These are phyloP conservation scores for Sebastes nivosus DNA, from an alignment of 2,797 vertebrate genomes.

Conservation along the genomic window DNA sequence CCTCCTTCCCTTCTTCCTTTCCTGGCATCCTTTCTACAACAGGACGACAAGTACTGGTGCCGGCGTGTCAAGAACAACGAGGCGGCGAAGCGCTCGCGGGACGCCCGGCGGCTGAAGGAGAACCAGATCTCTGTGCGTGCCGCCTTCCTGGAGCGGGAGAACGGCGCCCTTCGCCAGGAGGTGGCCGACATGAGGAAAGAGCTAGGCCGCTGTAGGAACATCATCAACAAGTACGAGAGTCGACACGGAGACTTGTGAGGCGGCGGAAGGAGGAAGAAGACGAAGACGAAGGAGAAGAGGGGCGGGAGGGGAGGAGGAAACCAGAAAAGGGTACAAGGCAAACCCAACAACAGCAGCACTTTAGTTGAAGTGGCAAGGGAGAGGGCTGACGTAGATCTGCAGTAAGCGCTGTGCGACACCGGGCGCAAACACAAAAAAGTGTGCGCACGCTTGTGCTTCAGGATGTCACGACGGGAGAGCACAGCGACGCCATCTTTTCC, in stretches of 20 bases:
- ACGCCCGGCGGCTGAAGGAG: slow-evolving; percentile 93
- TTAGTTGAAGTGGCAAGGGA: slow-evolving; percentile 64
- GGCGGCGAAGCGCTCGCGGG: slow-evolving; percentile 91
- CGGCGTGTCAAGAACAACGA: slow-evolving; percentile 92
- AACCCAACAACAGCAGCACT: slow-evolving; percentile 74
- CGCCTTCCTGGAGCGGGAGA: slow-evolving; percentile 94
- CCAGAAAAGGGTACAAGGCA: slow-evolving; percentile 60
- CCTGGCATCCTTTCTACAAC: neutral
- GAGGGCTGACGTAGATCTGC: slow-evolving; percentile 61
- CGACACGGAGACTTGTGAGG: slow-evolving; percentile 89
- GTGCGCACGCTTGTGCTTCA: slow-evolving; percentile 3
- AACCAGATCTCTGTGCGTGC: slow-evolving; percentile 95
- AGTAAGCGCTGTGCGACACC: slow-evolving; percentile 58
- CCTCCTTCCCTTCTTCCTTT: neutral
- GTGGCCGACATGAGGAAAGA: slow-evolving; percentile 92
- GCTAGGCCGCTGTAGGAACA: slow-evolving; percentile 88
- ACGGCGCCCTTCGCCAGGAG: slow-evolving; percentile 87
- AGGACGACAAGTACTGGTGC: slow-evolving; percentile 95
- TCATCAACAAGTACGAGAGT: slow-evolving; percentile 91
- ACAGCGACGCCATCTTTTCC: slow-evolving; percentile 17
- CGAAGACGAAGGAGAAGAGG: neutral
- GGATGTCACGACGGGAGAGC: slow-evolving; percentile 35
- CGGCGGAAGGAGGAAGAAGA: neutral
- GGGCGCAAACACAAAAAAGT: slow-evolving; percentile 34
- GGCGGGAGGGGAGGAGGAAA: slow-evolving; percentile 5